phyloP scores from a whole-genome alignment of 2,113 vertebrate species.

The Crotalus horridus region DNA sequence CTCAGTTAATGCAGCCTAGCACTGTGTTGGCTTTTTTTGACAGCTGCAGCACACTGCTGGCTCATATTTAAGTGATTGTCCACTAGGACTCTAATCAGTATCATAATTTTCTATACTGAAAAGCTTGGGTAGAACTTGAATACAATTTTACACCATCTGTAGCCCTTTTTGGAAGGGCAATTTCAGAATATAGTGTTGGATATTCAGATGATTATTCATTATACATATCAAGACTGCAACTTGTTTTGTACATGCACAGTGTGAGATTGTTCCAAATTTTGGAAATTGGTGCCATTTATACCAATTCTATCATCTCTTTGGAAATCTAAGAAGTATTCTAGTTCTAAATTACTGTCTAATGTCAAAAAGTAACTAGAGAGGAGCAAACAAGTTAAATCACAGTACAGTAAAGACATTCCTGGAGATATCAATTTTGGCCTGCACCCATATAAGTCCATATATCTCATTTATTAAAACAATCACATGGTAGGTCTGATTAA shows the following conservation, averaged over 20 bases:
- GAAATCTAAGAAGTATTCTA: neutral
- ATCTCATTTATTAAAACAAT: neutral
- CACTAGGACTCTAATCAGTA: neutral
- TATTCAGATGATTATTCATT: neutral
- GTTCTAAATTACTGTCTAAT: neutral
- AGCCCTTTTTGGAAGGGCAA: neutral
- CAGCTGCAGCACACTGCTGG: no score
- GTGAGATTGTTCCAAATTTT: neutral
- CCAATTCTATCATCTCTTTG: neutral
- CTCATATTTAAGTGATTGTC: no score
- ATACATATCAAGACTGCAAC: neutral
- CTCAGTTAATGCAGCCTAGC: no score
- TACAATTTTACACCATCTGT: neutral
- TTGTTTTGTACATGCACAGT: neutral
- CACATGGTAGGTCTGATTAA: neutral
- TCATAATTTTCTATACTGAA: neutral
- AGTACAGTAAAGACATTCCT: neutral
- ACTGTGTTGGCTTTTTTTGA: no score
- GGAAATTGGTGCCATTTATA: neutral
- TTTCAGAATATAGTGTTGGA: neutral
- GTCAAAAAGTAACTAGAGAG: neutral
- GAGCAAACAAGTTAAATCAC: neutral
- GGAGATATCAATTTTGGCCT: neutral
- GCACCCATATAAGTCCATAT: neutral
- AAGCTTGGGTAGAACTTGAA: neutral